These are phyloP conservation scores for Ganaspis sp. DNA, from an alignment of 1,140 invertebrate species.

Conservation along the genomic window DNA sequence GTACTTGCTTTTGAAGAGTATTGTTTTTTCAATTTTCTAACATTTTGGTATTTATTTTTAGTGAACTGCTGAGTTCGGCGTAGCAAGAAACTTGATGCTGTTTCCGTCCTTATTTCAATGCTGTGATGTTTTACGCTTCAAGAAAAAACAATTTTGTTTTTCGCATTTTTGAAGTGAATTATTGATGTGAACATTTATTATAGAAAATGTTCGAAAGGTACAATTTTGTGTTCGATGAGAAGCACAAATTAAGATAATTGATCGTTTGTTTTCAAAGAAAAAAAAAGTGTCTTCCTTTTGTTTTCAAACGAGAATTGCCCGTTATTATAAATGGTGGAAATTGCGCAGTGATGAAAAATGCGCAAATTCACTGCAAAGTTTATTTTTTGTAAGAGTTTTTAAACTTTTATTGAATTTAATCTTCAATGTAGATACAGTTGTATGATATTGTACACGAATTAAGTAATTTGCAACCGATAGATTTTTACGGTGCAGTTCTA, in stretches of 20 bases:
- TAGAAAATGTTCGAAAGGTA: neutral
- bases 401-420: neutral
- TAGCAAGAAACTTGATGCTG: conserved; percentile 57
- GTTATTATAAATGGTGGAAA: neutral
- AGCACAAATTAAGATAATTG: neutral
- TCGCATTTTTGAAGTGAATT: neutral
- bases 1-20: no score
- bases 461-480: neutral
- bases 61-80: conserved; percentile 74
- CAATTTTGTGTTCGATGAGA: conserved; percentile 5
- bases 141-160: conserved; percentile 39
- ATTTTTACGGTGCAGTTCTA: neutral
- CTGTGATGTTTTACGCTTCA: conserved; percentile 70
- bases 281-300: conserved; percentile 19
- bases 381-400: conserved; percentile 21
- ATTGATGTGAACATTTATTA: conserved; percentile 17
- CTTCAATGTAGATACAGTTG: neutral
- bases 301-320: conserved; percentile 4
- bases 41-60: no score
- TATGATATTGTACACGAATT: conserved; percentile 15
- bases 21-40: no score
- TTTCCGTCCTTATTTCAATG: conserved; percentile 70
- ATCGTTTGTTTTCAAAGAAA: neutral
- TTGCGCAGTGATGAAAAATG: neutral
- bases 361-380: conserved; percentile 1